Conservation (phyloP, 2,113 vertebrate genomes). For the Pithys albifrons region DNA sequence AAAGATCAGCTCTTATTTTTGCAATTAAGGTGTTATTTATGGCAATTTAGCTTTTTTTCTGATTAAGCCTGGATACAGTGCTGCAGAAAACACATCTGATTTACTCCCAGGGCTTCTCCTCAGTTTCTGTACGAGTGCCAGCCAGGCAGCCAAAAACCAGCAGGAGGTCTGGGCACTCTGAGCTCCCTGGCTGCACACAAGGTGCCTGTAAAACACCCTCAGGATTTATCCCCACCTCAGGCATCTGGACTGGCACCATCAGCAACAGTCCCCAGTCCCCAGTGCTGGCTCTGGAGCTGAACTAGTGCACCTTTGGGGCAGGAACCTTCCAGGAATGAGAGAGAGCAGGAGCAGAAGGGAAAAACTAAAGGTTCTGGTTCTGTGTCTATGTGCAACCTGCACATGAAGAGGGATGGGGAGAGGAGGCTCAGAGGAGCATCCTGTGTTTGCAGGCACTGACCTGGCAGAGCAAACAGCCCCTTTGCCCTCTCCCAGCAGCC, state of each 20-base stretch:
- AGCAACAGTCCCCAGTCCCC: neutral
- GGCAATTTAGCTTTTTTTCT: neutral
- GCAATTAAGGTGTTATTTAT: constrained; percentile 23
- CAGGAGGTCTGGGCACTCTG: neutral
- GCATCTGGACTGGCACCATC: neutral
- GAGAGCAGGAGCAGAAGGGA: neutral
- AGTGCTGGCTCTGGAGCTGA: neutral
- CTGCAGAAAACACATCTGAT: neutral
- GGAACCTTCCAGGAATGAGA: neutral
- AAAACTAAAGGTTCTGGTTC: neutral
- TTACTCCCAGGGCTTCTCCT: neutral
- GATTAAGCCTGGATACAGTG: neutral
- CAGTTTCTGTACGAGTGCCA: neutral
- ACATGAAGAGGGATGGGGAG: fast-evolving
- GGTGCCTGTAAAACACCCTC: fast-evolving
- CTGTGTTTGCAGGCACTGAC: neutral
- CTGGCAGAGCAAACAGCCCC: neutral
- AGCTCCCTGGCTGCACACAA: neutral
- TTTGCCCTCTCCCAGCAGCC: neutral
- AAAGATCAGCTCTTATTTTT: neutral
- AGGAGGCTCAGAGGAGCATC: neutral
- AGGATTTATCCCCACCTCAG: neutral
- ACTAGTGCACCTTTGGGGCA: neutral
- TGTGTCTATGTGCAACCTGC: fast-evolving
- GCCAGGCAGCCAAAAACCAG: neutral